Evolutionary conservation across 2,113 vertebrate genomes (phyloP).

Genomic region (Tetraodon nigroviridis): DNA sequence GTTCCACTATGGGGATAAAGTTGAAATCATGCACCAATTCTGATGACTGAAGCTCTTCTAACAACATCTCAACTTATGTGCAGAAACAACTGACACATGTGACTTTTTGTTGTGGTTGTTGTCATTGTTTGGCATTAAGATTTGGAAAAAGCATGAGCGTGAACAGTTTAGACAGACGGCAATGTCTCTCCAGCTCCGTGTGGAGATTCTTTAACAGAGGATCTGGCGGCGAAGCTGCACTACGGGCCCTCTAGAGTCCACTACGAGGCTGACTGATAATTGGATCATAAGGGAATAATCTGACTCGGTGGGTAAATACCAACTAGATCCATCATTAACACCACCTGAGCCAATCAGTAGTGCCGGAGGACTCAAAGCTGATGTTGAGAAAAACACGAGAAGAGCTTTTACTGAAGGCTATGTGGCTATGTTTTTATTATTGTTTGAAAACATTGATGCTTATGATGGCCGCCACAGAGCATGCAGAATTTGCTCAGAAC

Average conservation of each 20-base stretch:
- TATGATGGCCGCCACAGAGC: too few relatives aligned
- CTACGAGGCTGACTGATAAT: slow-evolving; percentile 46
- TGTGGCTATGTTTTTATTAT: too few relatives aligned
- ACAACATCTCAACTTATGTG: slow-evolving; percentile 19
- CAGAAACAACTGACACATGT: slow-evolving; percentile 6
- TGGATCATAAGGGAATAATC: slow-evolving; percentile 60
- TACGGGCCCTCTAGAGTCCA: slow-evolving; percentile 35
- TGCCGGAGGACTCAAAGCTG: slow-evolving; percentile 39
- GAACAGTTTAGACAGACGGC: too few relatives aligned
- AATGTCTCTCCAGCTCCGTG: too few relatives aligned
- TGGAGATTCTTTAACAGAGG: slow-evolving; percentile 21
- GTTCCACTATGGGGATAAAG: slow-evolving; percentile 13
- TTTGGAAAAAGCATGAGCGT: neutral
- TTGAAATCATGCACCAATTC: slow-evolving; percentile 28
- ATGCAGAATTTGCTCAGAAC: too few relatives aligned
- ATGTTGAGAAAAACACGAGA: slow-evolving; percentile 5
- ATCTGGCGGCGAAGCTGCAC: slow-evolving; percentile 48
- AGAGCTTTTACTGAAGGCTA: too few relatives aligned
- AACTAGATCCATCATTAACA: slow-evolving; percentile 55
- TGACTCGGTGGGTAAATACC: slow-evolving; percentile 59
- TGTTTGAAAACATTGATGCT: too few relatives aligned
- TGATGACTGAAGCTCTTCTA: slow-evolving; percentile 6
- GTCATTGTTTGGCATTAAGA: neutral
- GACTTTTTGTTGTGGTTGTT: too few relatives aligned
- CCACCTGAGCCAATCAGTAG: slow-evolving; percentile 28